Base-by-base conservation (phyloP, 2,888 invertebrate species). In the Nipponacmea schrenckii region DNA sequence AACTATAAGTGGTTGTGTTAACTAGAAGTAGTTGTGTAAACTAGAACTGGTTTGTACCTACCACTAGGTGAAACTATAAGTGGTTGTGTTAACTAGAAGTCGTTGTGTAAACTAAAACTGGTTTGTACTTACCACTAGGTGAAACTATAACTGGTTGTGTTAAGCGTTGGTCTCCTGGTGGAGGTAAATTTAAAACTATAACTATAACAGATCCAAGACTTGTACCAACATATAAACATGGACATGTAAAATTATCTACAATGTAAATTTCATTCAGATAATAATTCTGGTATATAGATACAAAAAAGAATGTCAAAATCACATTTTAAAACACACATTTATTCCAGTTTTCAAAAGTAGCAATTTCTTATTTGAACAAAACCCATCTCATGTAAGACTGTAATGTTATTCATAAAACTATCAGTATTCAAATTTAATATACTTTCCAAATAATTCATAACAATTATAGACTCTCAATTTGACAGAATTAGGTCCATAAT, bases 161-260 rank as follows among this genome's bases (percentile, higher is more conserved):
- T n/a, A 81, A 72, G 67, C 89, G 79, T 71, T 84, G 83, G 65
- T 88, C 87, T 45, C 81, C 84, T 64, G 80, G 69, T 10, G 80
- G 79, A 68, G 87, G 88, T 70, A 89, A 81, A 88, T 92, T 94
- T 87, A 98, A 93, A 89, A 94, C 93, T 90, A 98, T 93, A 77
- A 97, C 96, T 85, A 98, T 92, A 88, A 97, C 95, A 74, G 98
- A 97, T 84, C 99, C 99, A 84, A 96, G 92, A 90, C 96, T 96
- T 81, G 98, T 98, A 85, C 99, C 98, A 85, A 98, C 94, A 98
- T 98, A 99, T 80, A 99, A 91, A 83, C 97, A 97, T 81, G 98
- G 97, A 87, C 94, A 91, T 83, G 93, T 92, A 89, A 93, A 92
- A 83, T 94, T 93, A 91, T 97, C 97, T 97, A 89, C n/a, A 81